Evolutionary conservation across 2,797 vertebrate species (phyloP), one percentile per base, ranked within the genome.

Genomic region (Helicolenus hilgendorfi): DNA sequence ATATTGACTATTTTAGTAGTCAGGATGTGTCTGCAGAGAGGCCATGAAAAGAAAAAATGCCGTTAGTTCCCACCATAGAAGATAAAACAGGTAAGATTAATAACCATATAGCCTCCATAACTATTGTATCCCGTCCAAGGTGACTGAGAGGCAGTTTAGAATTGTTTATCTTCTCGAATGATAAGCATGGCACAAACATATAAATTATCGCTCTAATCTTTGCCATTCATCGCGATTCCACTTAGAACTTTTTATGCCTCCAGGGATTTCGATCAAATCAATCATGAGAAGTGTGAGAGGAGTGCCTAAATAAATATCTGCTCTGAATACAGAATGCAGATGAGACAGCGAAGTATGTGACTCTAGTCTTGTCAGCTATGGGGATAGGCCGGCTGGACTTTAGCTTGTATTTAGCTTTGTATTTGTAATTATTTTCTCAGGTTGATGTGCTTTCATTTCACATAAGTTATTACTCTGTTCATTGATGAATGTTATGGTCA

Each of bases 141-240:
- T 72, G 77, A 72, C 67, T 76, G 67, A 56, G 59, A 7, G 60
- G 24, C 26, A 41, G 73, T 29, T 20, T 22, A 4, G 29, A 49
- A 31, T 49, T 65, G 36, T 77, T 67, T 72, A 77, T 86, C 72
- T 38, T 33, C 36, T 11, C 49, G 56, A 80, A 58, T 49, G 68
- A 81, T 60, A 72, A 80, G 38, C 36, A 67, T 65, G 41, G 33
- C 55, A 33, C 20, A 38, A 27, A 80, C 38, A 24, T n/a, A 74
- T 71, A 18, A 74, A 60, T 78, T 59, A 79, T 59, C 49, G 20
- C 33, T 55, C 15, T 22, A 41, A 77, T 67, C 70, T 29, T 24
- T 24, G 22, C 38, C 49, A 71, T 72, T 76, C 26, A 62, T 79
- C 45, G 3, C 20, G 29, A 36, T 38, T 75, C 49, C 45, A 24